Evolutionary conservation across 2,888 invertebrate species (phyloP), one percentile per base, ranked within the genome.

Genomic region (Lutraria lutraria): DNA sequence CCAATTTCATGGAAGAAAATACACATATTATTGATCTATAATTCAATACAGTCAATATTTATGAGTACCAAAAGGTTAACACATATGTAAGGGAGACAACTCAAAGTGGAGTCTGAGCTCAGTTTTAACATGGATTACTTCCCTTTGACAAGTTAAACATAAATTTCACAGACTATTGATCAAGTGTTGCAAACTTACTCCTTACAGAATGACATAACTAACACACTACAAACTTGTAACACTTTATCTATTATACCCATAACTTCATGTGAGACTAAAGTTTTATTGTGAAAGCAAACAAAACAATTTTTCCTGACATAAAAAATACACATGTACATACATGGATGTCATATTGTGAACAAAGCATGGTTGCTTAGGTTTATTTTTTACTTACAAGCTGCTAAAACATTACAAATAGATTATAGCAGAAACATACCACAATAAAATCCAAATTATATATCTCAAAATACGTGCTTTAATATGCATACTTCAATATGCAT

Each of bases 161-260:
- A n/a, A 25, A 68, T 68, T 68, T 68, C 25, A 68, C 63, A n/a
- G 63, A 68, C 63, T 68, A 68, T 25, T 68, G 63, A 68, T 25
- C 63, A 68, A 68, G 63, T 68, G 63, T 25, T 25, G 25, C 63
- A 10, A n/a, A 68, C 63, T 8, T 25, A n/a, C n/a, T 25, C 63
- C 12, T 25, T 25, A 68, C 4, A 68, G 63, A 68, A 56, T 56
- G 43, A 43, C 43, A 43, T 8, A 60, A 19, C 8, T 60, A 19
- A 8, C 60, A 60, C 60, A 60, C n/a, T 19, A n/a, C 60, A 60
- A 60, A 60, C 21, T 60, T 60, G 60, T 60, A 60, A 60, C 19
- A 19, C 60, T 19, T 56, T 60, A 60, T 19, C 12, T 56, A 19
- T n/a, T 60, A 60, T 8, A 60, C 60, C 0, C 43, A 43, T 43